Base-by-base conservation (phyloP, 2,888 invertebrate species). In the Saturnia pavonia region DNA sequence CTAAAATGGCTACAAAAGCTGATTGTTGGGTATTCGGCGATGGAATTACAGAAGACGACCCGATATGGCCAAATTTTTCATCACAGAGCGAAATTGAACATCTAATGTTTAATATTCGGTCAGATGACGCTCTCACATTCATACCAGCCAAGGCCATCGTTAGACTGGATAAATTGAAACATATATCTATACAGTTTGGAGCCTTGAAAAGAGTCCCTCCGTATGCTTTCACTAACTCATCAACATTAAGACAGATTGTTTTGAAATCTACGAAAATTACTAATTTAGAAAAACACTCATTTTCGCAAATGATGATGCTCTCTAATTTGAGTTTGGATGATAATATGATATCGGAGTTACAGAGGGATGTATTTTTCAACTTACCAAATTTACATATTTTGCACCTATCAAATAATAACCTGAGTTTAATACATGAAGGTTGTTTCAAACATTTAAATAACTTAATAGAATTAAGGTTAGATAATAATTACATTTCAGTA, bases 351-450 rank as follows among this genome's bases (percentile, higher is more conserved):
- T 94, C 95, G 16, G 97, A 97, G 85, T 92, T 98, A 73, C 96
- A 95, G 82, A 94, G 96, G 69, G 95, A 96, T 78, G 96, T 96
- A 1, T 97, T 98, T 87, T 95, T 96, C 73, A 96, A 96, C 81
- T 86, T 97, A 73, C 97, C 97, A 0, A 94, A 95, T 69, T 88
- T 97, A 76, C 96, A 96, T 77, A 95, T 96, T 69, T 94, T 99
- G 72, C 96, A 96, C 81, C 92, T 99, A 72, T 97, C 98, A 78
- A 96, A 96, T 82, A 99, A 99, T 88, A 96, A 97, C 81, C 94
- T 99, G 71, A 97, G 96, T 80, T 95, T 96, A 65, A 94, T 98
- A 69, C 98, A 99, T 80, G 97, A 98, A 78, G 97, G 97, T 74
- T 96, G 99, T 69, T 98, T 97, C 85, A 95, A 95, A 76, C 95